Evolutionary conservation across 1,140 invertebrate species (phyloP).

Genomic region (Sipha flava): DNA sequence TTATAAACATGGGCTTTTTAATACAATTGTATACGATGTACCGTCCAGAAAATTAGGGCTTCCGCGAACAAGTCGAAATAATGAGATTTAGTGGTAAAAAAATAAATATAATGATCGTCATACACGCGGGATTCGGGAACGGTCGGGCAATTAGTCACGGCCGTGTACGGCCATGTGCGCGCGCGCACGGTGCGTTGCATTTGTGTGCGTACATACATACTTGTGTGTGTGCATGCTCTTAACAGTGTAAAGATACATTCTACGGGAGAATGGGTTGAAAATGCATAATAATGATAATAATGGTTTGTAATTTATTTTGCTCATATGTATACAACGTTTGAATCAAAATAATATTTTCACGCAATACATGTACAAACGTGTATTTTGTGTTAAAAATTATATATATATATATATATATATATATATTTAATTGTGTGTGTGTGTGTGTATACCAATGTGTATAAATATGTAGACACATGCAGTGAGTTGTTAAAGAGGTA

Average conservation of each 20-base stretch:
- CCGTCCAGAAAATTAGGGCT: not conserved
- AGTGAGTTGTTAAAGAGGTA: too few species aligned
- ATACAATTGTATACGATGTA: too few species aligned
- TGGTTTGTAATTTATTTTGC: not conserved
- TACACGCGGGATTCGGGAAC: not conserved
- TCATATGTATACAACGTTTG: too few species aligned
- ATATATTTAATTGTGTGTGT: too few species aligned
- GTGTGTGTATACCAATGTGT: too few species aligned
- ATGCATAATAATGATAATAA: not conserved
- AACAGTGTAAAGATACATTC: not conserved
- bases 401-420: too few species aligned
- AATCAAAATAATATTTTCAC: too few species aligned
- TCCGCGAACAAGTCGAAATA: not conserved
- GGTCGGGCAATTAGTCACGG: conserved; percentile 22
- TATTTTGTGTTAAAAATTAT: too few species aligned
- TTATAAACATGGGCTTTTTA: too few species aligned
- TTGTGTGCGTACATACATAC: not conserved
- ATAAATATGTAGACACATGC: too few species aligned
- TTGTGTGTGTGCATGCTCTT: not conserved
- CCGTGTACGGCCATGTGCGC: not conserved
- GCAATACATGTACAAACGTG: too few species aligned
- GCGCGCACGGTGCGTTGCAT: not conserved
- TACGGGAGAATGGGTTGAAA: not conserved
- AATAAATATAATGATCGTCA: not conserved
- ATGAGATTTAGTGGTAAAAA: not conserved